Evolutionary conservation across 2,797 vertebrate genomes (phyloP).

Genomic region (Sebastes cheni): DNA sequence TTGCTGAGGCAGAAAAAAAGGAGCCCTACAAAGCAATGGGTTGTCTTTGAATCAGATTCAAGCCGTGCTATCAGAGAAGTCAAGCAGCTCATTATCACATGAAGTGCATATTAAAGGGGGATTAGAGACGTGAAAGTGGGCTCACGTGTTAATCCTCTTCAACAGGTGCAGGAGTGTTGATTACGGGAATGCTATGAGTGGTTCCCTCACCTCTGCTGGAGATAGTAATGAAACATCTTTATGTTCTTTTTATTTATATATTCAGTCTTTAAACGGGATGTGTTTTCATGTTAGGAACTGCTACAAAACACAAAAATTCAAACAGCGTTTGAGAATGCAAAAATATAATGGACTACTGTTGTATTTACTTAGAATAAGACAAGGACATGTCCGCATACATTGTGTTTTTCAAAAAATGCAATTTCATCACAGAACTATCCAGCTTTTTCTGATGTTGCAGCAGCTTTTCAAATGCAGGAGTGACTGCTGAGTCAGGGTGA

Average conservation of each 20-base stretch:
- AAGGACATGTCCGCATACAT: neutral
- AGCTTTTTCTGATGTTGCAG: slow-evolving; percentile 9
- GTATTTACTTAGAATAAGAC: neutral
- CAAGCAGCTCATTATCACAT: slow-evolving; percentile 66
- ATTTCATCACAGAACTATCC: neutral
- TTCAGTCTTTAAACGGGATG: neutral
- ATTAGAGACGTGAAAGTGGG: slow-evolving; percentile 61
- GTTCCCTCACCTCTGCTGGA: slow-evolving; percentile 9
- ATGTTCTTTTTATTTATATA: neutral
- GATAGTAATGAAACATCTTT: slow-evolving; percentile 4
- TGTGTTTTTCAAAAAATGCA: neutral
- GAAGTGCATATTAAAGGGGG: slow-evolving; percentile 70
- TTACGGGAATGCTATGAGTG: slow-evolving; percentile 34
- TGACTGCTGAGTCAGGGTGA: slow-evolving; percentile 19
- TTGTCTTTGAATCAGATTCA: slow-evolving; percentile 65
- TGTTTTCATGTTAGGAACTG: neutral
- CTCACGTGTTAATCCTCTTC: slow-evolving; percentile 64
- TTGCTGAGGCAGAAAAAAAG: slow-evolving; percentile 30
- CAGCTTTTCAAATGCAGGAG: neutral
- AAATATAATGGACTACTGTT: neutral
- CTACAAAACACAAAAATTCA: neutral
- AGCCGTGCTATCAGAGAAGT: slow-evolving; percentile 62
- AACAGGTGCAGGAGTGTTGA: slow-evolving; percentile 67
- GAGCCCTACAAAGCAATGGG: slow-evolving; percentile 11
- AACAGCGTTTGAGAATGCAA: neutral